Evolutionary conservation across 2,888 invertebrate species (phyloP).

Genomic region (Brachypalpus laphriformis): DNA sequence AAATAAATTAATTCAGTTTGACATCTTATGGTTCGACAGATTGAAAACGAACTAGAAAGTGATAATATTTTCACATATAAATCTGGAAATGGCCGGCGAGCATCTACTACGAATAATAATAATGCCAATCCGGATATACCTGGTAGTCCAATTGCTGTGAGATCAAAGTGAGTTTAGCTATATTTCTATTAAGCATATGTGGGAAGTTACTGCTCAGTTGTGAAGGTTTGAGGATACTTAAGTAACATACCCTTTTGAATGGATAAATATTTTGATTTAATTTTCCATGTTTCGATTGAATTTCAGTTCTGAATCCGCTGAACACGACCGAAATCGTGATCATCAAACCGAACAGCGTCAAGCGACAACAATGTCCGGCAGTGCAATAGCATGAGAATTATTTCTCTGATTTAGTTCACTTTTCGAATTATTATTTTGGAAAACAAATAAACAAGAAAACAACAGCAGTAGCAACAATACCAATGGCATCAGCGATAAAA

Average conservation of each 20-base stretch:
- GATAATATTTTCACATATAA: conserved; percentile 82
- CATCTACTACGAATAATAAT: conserved; percentile 82
- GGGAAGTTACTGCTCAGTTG: too few relatives aligned
- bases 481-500: conserved; percentile 54
- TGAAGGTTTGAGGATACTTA: too few relatives aligned
- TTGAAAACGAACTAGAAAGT: conserved; percentile 82
- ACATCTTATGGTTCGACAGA: conserved; percentile 76
- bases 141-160: conserved; percentile 82
- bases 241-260: too few relatives aligned
- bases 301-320: conserved; percentile 82
- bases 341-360: conserved; percentile 81
- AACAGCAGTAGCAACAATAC: conserved; percentile 46
- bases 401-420: conserved; percentile 84
- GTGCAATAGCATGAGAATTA: conserved; percentile 84
- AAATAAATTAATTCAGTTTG: conserved; percentile 37
- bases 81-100: conserved; percentile 81
- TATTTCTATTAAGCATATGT: too few relatives aligned
- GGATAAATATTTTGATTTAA: conserved; percentile 41
- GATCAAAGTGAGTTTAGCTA: conserved; percentile 81
- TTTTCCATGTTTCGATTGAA: conserved; percentile 57
- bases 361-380: conserved; percentile 83
- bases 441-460: conserved; percentile 65
- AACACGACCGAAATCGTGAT: conserved; percentile 82
- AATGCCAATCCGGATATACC: conserved; percentile 81
- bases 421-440: conserved; percentile 78